Base-by-base conservation (phyloP, 2,888 invertebrate species). In the Nymphalis polychloros region DNA sequence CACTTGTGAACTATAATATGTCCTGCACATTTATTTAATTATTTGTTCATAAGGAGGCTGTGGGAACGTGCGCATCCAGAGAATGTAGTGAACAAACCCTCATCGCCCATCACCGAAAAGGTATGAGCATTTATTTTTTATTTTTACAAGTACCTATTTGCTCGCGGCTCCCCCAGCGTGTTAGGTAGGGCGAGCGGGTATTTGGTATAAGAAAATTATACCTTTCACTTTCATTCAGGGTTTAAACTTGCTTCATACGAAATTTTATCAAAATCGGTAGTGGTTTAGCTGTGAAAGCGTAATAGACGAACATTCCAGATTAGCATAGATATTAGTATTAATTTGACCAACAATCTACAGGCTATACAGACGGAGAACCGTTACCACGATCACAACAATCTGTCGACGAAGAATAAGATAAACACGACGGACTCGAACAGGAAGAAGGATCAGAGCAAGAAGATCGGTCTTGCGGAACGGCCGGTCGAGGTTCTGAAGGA, bases 361-460 rank as follows among this genome's bases (percentile, higher is more conserved):
- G 71, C 68, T n/a, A 68, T 76, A 8, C 64, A 73, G 59, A 76
- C 77, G 0, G 92, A 91, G 70, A 83, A 87, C 75, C 88, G 89
- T 0, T 93, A 93, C 77, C 93, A 93, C 68, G 93, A 93, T 65
- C 93, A 93, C 81, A 93, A 93, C 74, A 93, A 93, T 72, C 73
- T 93, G 0, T 93, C 92, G 68, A 91, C 90, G 0, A 92, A 92
- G 75, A 93, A 93, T 76, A 88, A 88, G 61, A 79, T 80, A 59
- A 92, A 91, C 68, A 59, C 70, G 0, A 76, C 77, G 0, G 77
- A 77, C 2, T 19, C 52, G 8, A 71, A 63, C 8, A 71, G 68
- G 52, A 77, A 74, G 71, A 76, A 76, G 67, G 77, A 77, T 17
- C 65, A 81, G 0, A 81, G 83, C 59, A 89, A 86, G 76, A 88